These are phyloP conservation scores for Lagocephalus sceleratus DNA, from an alignment of 2,797 vertebrate species.

Conservation along the genomic window DNA sequence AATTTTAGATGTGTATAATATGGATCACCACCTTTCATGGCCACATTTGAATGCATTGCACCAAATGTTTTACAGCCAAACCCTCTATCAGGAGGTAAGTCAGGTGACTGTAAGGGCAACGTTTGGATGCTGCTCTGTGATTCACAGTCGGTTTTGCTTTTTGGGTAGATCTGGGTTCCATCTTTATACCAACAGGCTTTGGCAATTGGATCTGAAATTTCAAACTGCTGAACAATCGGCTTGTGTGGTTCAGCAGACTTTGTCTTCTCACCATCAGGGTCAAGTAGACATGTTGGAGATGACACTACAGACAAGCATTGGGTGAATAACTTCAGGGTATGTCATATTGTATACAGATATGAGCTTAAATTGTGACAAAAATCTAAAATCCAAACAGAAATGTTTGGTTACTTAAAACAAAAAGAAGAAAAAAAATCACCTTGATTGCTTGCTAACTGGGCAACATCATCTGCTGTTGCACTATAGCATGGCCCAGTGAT, in stretches of 20 bases:
- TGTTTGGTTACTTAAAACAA: conserved; percentile 53
- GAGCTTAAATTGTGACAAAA: conserved; percentile 28
- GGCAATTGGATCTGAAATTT: conserved; percentile 80
- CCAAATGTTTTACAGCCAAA: conserved; percentile 68
- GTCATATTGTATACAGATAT: conserved; percentile 33
- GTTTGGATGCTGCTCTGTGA: conserved; percentile 69
- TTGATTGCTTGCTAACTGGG: conserved; percentile 84
- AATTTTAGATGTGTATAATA: conserved; percentile 59
- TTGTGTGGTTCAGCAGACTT: conserved; percentile 61
- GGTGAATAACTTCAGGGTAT: conserved; percentile 47
- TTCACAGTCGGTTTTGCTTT: conserved; percentile 70
- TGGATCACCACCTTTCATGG: conserved; percentile 83
- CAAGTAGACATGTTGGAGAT: conserved; percentile 56
- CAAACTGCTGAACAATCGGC: conserved; percentile 79
- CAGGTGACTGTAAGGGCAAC: conserved; percentile 65
- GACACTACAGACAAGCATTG: conserved; percentile 72
- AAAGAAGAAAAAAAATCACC: conserved; percentile 74
- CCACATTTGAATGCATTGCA: conserved; percentile 74
- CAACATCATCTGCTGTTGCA: conserved; percentile 84
- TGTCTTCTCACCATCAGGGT: conserved; percentile 65
- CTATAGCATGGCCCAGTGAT: conserved; percentile 86
- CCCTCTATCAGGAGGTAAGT: conserved; percentile 68
- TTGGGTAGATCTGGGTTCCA: conserved; percentile 72
- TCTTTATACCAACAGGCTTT: conserved; percentile 84
- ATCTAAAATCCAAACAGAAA: conserved; percentile 43